These are phyloP conservation scores for Tyrophagus putrescentiae DNA, from an alignment of 1,140 invertebrate genomes.

Conservation along the genomic window DNA sequence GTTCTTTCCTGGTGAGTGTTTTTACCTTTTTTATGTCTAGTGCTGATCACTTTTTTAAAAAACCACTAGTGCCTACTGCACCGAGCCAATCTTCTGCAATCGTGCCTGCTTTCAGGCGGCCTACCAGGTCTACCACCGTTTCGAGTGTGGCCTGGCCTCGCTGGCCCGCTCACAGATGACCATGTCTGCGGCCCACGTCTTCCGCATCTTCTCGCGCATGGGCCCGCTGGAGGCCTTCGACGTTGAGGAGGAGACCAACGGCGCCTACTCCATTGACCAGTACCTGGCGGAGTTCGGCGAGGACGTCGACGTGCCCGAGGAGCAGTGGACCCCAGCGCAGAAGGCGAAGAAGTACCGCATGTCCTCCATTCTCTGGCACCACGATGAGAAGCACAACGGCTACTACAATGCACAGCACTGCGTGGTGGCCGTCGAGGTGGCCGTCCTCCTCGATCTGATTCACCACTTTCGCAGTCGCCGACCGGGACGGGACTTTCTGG, in stretches of 20 bases:
- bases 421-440: background rate
- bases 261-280: constrained; percentile 1
- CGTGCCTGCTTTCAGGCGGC: background rate
- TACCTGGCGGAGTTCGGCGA: background rate
- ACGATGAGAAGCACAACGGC: background rate
- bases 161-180: background rate
- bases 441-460: background rate
- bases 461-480: background rate
- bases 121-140: background rate
- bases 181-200: background rate
- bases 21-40: no score
- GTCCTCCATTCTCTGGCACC: constrained; percentile 14
- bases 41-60: no score
- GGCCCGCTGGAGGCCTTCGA: background rate
- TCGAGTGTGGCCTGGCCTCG: constrained; percentile 3
- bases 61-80: constrained; percentile 8
- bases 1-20: constrained; percentile 1
- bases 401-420: background rate
- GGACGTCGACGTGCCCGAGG: background rate
- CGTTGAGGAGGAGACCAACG: background rate
- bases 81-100: constrained; percentile 8
- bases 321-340: background rate
- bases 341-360: background rate
- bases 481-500: background rate
- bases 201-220: background rate